A percentile compares a stretch with the other conserved stretches of the same genome.
Conservation (phyloP, 1,140 invertebrate species). For the Arion vulgaris region DNA sequence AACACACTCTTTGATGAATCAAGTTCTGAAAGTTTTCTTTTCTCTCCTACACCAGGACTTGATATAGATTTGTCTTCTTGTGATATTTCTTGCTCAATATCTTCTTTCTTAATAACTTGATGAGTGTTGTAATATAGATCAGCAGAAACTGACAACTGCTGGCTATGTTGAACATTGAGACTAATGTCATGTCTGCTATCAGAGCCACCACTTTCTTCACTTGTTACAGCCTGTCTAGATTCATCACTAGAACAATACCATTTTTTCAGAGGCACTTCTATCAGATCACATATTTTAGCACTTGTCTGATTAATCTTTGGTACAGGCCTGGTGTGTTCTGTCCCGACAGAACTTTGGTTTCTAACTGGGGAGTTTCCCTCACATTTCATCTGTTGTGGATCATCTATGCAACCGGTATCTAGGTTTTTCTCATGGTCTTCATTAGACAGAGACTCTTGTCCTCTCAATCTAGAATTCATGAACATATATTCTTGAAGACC, state of each 20-base stretch:
- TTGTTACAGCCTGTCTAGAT: neutral
- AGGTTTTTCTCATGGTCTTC: neutral
- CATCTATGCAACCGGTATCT: neutral
- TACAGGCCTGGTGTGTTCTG: neutral
- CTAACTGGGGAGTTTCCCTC: neutral
- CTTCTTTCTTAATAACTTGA: neutral
- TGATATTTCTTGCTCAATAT: neutral
- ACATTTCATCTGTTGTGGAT: neutral
- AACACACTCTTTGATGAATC: neutral
- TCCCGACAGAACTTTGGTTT: neutral
- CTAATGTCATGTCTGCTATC: neutral
- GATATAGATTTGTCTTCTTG: neutral
- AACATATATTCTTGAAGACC: neutral
- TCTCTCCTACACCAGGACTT: neutral
- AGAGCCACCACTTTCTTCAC: neutral
- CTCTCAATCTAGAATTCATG: neutral
- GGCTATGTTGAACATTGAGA: neutral
- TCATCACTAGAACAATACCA: slow-evolving; percentile 24
- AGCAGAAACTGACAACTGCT: neutral
- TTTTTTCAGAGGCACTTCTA: slow-evolving; percentile 38
- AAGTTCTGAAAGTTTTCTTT: slow-evolving; percentile 3
- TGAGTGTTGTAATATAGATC: neutral
- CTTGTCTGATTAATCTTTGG: neutral
- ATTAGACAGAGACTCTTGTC: neutral
- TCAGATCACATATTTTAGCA: slow-evolving; percentile 36